Base-by-base conservation (phyloP, 2,113 vertebrate species). In the Clarias batrachus region DNA sequence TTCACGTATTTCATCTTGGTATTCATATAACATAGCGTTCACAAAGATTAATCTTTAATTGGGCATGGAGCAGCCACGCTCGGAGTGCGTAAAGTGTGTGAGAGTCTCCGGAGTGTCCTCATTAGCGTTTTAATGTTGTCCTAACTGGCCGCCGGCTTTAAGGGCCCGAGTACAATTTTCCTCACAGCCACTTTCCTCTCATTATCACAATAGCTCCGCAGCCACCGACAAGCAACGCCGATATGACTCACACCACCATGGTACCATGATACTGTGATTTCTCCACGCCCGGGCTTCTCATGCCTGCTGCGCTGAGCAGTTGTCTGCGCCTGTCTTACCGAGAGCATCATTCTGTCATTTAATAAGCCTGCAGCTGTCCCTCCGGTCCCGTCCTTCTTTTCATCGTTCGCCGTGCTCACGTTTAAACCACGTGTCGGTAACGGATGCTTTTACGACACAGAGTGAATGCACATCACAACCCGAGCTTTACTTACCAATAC, bases 161-260 rank as follows among this genome's bases (percentile, higher is more conserved):
- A 86, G 87, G 85, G 88, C 66, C 66, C 25, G 60, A 83, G 70
- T 83, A 87, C 79, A 71, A 52, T 76, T 78, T 68, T 82, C 37
- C 88, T 89, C 78, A 81, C 82, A 85, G 87, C 77, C 78, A 89
- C 86, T 86, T 91, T 90, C 65, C 68, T 85, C 86, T 90, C 89
- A 90, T 91, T 89, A 91, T 89, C 84, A 87, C 77, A 84, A 84
- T 78, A 76, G 89, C 86, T 37, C 62, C 4, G 59, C 76, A 60
- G 60, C 85, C 59, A 76, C 59, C 59, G 63, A 86, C 87, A 85
- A 57, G 63, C 81, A 66, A 76, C 68, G 6, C 17, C 78, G 85
- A 83, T 86, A 80, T 88, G 87, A 90, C 74, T 90, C 81, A 88
- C 87, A 70, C 80, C 65, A 17, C 62, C 68, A 57, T 30, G 33